A percentile compares a stretch with the other conserved stretches of the same genome.
Evolutionary conservation across 2,113 vertebrate species (phyloP).

Genomic region (Serinus canaria): DNA sequence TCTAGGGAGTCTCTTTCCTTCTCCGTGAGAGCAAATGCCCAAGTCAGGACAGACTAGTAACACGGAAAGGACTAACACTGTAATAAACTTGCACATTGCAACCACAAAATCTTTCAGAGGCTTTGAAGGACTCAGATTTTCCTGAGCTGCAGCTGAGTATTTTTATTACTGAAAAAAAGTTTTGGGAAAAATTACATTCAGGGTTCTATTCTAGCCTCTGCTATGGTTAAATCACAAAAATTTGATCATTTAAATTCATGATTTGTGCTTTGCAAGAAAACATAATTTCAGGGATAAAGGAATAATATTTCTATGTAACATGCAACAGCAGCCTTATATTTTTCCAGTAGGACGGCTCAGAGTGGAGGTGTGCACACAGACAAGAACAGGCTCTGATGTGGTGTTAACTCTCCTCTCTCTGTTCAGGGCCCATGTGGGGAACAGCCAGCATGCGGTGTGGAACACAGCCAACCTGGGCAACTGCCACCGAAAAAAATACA

Average conservation of each 20-base stretch:
- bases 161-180: not conserved
- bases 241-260: not conserved
- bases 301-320: not conserved
- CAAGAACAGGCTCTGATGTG: not conserved
- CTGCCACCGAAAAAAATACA: slow-evolving; percentile 76
- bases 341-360: not conserved
- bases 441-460: slow-evolving; percentile 84
- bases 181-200: not conserved
- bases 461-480: slow-evolving; percentile 78
- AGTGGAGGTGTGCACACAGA: not conserved
- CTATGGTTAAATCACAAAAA: not conserved
- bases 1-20: not conserved
- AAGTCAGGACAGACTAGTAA: not conserved
- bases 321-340: not conserved
- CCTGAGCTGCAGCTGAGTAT: not conserved
- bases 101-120: not conserved
- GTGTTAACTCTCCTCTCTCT: slow-evolving; percentile 2
- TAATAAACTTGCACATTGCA: not conserved
- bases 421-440: slow-evolving; percentile 82
- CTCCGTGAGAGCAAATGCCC: not conserved
- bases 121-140: not conserved
- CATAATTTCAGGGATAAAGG: not conserved
- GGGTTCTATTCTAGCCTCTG: not conserved
- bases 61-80: rapidly evolving
- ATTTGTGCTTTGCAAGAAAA: not conserved